Conservation (phyloP, 2,113 vertebrate species). For the Campylomormyrus numenius region DNA sequence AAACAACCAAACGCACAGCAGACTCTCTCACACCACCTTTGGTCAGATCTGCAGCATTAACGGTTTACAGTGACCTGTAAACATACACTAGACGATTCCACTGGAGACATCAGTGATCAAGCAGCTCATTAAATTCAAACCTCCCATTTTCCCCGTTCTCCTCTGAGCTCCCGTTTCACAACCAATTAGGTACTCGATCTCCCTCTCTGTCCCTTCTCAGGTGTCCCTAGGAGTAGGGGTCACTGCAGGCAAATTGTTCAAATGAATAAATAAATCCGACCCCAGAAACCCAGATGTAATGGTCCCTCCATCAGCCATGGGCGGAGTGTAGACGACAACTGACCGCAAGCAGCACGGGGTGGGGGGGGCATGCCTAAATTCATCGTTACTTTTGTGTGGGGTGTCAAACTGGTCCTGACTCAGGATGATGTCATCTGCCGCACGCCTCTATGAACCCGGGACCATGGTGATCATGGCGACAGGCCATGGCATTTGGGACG, state of each 20-base stretch:
- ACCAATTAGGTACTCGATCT: constrained; percentile 2
- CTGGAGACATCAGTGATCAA: background rate
- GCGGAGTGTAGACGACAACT: background rate
- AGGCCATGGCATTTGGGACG: background rate
- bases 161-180: background rate
- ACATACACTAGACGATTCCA: background rate
- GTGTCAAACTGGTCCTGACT: background rate
- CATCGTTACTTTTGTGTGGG: background rate
- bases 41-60: background rate
- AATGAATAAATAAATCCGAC: background rate
- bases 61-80: background rate
- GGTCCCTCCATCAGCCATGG: background rate
- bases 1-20: background rate
- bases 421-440: background rate
- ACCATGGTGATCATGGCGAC: background rate
- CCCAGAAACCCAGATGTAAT: background rate
- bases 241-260: background rate
- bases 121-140: background rate
- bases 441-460: background rate
- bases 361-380: background rate
- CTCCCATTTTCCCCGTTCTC: background rate
- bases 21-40: background rate
- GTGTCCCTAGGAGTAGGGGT: background rate
- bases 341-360: background rate
- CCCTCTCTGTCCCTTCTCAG: background rate